Base-by-base conservation (phyloP, 2,797 vertebrate species). In the Enteromius treurensis region DNA sequence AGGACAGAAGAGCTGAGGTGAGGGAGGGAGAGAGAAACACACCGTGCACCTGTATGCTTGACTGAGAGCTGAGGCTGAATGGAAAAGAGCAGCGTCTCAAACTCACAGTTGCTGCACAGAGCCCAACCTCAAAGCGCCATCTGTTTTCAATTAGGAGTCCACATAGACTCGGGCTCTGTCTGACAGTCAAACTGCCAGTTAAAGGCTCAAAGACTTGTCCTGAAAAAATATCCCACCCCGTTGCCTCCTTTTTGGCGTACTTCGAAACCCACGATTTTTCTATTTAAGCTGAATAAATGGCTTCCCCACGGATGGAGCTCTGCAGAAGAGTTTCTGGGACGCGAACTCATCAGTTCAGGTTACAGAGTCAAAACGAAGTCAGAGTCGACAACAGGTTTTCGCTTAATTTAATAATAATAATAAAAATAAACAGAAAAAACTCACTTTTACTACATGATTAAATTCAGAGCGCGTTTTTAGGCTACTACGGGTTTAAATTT, bases 61-160 rank as follows among this genome's bases (percentile, higher is more conserved):
- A 89, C 82, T 90, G 90, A 88, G 88, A 86, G 34, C 40, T 74
- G 77, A 90, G 77, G 80, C 85, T 80, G 91, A 78, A 45, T 82
- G 86, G 86, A 83, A 85, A 87, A 89, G 89, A 87, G 68, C 87
- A 84, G 84, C 34, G 77, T 81, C 84, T 82, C 90, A 75, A 90
- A 87, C 90, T 86, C 84, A 89, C 87, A 69, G 86, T 88, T 90
- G 85, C 34, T 76, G 84, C 84, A 73, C 87, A 81, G 88, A 89
- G 88, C 83, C 83, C 62, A 82, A 89, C 87, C 92, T 92, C 89
- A 89, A 70, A 87, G 89, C 89, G 34, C 90, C 93, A 94, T 95
- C 93, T 95, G 96, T 88, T 96, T 95, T 93, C 90, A 94, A 95
- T 96, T 95, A 95, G 88, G 90, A 89, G 77, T 89, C 89, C 89